These are phyloP conservation scores for Cantharis nigra DNA, from an alignment of 2,888 invertebrate species.

Conservation along the genomic window DNA sequence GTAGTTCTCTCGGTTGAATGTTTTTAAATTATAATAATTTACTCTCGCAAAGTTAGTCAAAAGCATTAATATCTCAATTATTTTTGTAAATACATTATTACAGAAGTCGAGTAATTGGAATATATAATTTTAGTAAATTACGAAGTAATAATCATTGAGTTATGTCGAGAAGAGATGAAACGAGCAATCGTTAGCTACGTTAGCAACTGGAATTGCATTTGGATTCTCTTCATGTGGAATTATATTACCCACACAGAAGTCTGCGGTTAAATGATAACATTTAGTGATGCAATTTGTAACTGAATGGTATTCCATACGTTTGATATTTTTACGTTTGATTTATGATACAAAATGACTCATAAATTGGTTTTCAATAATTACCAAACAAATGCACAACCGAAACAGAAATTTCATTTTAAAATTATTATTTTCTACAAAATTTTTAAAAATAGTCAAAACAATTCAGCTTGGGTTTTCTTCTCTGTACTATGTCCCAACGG, in stretches of 20 bases:
- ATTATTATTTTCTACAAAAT: not conserved
- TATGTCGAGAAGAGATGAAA: not conserved
- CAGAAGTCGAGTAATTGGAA: not conserved
- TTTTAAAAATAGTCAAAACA: not conserved
- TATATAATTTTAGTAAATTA: not conserved
- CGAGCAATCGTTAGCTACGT: not conserved
- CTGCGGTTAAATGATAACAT: slow-evolving; percentile 11
- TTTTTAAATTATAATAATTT: not conserved
- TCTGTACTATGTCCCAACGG: not conserved
- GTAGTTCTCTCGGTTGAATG: not conserved
- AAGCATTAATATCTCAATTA: not conserved
- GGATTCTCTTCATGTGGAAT: slow-evolving; percentile 2
- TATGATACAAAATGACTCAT: not conserved
- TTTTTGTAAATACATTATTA: not conserved
- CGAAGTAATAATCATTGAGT: not conserved
- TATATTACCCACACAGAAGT: not conserved
- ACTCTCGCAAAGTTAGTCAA: not conserved
- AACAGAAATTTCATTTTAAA: not conserved
- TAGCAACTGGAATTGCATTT: not conserved
- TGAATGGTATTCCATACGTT: not conserved
- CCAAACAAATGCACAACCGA: not conserved
- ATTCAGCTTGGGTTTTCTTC: not conserved
- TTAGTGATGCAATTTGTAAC: not conserved
- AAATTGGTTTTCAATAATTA: not conserved
- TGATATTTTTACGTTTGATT: not conserved